Evolutionary conservation across 2,797 vertebrate species (phyloP), one percentile per base, ranked within the genome.

Genomic region (Anguilla megastoma): DNA sequence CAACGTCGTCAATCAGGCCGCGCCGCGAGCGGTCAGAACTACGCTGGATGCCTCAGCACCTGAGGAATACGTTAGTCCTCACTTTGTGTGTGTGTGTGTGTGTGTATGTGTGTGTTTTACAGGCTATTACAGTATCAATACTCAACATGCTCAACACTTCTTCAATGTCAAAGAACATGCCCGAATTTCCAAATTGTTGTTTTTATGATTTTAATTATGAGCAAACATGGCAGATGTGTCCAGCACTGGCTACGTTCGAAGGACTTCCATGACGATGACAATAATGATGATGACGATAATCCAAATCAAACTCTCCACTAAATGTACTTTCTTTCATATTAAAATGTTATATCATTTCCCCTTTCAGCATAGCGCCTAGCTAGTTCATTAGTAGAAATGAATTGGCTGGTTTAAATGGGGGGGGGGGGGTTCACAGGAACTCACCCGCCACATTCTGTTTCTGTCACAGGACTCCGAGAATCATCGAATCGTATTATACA

Each of bases 401-500:
- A 99, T 99, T 95, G 93, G 97, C 98, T 98, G 98, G 98, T 99
- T 98, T 99, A 99, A 98, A 99, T 97, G 5, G 18, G 18, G 60
- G 60, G 16, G 54, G 54, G 54, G 54, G 12, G 14, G 99, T 98
- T 98, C 98, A 98, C 98, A 98, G 97, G 97, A 97, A 97, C 98
- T 98, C 98, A 66, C n/a, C 98, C 97, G 96, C 97, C 96, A 94
- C 96, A 98, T 98, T 99, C 97, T 97, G 98, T 99, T 98, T 97
- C 98, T 97, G 98, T 99, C 98, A 98, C 97, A 97, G 96, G 97
- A 97, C 97, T 98, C 97, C 96, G 98, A 97, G 98, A 99, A 99
- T 99, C 98, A 99, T 99, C 98, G 98, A 98, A 97, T 99, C 98
- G 98, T 99, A 99, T 99, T 99, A 99, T 98, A 99, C 98, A 98